Evolutionary conservation across 2,888 invertebrate genomes (phyloP), one percentile per base, ranked within the genome.

Genomic region (Hemithea aestivaria): DNA sequence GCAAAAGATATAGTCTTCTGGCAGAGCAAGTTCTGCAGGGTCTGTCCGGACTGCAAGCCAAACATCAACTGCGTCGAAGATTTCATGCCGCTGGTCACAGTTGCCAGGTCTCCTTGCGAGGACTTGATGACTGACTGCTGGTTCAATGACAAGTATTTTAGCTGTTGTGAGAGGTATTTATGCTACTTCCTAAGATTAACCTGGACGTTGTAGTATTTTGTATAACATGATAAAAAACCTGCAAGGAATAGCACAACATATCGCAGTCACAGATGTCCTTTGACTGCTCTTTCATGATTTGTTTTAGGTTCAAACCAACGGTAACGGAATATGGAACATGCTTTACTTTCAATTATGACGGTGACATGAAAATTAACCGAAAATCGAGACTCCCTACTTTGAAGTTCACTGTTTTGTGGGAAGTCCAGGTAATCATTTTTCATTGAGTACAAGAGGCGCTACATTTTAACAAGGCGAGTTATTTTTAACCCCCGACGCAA

Each of bases 361-460:
- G 16, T 5, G 36, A 40, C 2, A 44, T 69, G 3, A 43, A 75
- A 35, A 77, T 89, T 2, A 89, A 89, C 55, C 72, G 87, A 41
- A 66, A 68, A 35, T 75, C 74, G 3, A 89, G 89, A 6, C 73
- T 89, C 1, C 88, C 88, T 0, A 60, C 62, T 35, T 61, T 91
- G 12, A 61, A 69, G 25, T 79, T 90, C 41, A 71, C 88, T 34
- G 75, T 84, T 2, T 53, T 65, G 7, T 81, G 87, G 25, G 73
- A 80, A 46, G 68, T 90, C 3, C 65, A 72, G 53, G 90, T 90
- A 66, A 70, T 67, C 56, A 6, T 27, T 16, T 24, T 23, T 11
- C n/a, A n/a, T n/a, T n/a, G n/a, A n/a, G n/a, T n/a, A n/a, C n/a
- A n/a, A n/a, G n/a, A n/a, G n/a, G n/a, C n/a, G n/a, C n/a, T n/a